Base-by-base conservation (phyloP, 2,797 vertebrate species). In the Takifugu rubripes region DNA sequence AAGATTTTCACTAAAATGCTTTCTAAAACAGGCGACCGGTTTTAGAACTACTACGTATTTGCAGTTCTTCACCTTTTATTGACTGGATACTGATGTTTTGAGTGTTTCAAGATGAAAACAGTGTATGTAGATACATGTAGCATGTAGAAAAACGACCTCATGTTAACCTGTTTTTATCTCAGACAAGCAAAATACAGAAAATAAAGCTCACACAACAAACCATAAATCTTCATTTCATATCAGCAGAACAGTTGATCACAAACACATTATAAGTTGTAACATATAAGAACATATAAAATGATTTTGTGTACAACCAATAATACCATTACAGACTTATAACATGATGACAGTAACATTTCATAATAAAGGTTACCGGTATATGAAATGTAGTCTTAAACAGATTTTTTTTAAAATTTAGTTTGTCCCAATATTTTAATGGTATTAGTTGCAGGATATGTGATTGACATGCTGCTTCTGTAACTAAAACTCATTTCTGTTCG, bases 381-480 rank as follows among this genome's bases (percentile, higher is more conserved):
- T 7, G 21, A 2, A 31, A 8, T 31, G 6, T 31, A 31, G 29
- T 6, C 10, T 33, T 33, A 40, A 40, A 40, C 12, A 40, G 36
- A 40, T 40, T 40, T 36, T 11, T 40, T 3, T 40, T 3, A 3
- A 29, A 29, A 40, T 46, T 9, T n/a, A 46, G 16, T 5, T 21
- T 89, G 91, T 92, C 91, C 90, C 90, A 67, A 60, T 53, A 73
- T 74, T 66, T 69, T 55, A 78, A 53, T 36, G 17, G 42, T 65
- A 46, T 25, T 57, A 59, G 75, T 72, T 80, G 72, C 69, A 63
- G 52, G 59, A 76, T 65, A 56, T 75, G 81, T 82, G 81, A 72
- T 66, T 31, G 25, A 49, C 36, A 53, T 66, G 53, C 21, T 60
- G 61, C 69, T 69, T 74, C 29, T 61, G 48, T 63, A 31, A 72